phyloP scores from a whole-genome alignment of 1,140 invertebrate species.

The Saxidomus purpurata region DNA sequence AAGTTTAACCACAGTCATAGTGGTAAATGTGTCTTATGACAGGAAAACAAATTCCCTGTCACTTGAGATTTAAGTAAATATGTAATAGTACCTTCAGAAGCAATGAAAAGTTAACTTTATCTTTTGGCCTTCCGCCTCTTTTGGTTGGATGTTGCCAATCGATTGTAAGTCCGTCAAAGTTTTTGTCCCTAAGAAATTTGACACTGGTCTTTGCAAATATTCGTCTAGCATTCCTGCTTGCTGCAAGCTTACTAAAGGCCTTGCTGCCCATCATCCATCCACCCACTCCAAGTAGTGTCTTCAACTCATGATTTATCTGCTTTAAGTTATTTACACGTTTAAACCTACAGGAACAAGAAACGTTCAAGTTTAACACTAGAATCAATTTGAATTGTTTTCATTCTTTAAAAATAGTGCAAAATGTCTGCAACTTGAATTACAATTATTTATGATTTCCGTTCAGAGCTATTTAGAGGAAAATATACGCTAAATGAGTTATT shows the following conservation, averaged over 20 bases:
- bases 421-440: too few relatives aligned
- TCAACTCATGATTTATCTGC: slow-evolving; percentile 95
- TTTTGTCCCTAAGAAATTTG: slow-evolving; percentile 95
- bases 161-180: slow-evolving; percentile 98
- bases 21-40: too few relatives aligned
- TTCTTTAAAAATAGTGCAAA: too few relatives aligned
- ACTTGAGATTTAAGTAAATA: too few relatives aligned
- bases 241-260: slow-evolving; percentile 90
- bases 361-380: too few relatives aligned
- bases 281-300: slow-evolving; percentile 96
- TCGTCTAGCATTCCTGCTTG: slow-evolving; percentile 88
- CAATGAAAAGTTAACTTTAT: slow-evolving; percentile 86
- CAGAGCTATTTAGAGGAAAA: too few relatives aligned
- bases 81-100: slow-evolving; percentile 84
- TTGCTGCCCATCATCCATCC: slow-evolving; percentile 98
- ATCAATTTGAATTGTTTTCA: too few relatives aligned
- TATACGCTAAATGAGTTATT: too few relatives aligned
- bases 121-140: slow-evolving; percentile 87
- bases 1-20: too few relatives aligned
- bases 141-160: slow-evolving; percentile 97
- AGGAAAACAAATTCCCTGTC: too few relatives aligned
- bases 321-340: slow-evolving; percentile 90
- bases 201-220: slow-evolving; percentile 97
- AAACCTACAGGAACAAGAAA: slow-evolving; percentile 65
- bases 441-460: too few relatives aligned